Base-by-base conservation (phyloP, 2,888 invertebrate genomes). In the Epistrophe eligans region DNA sequence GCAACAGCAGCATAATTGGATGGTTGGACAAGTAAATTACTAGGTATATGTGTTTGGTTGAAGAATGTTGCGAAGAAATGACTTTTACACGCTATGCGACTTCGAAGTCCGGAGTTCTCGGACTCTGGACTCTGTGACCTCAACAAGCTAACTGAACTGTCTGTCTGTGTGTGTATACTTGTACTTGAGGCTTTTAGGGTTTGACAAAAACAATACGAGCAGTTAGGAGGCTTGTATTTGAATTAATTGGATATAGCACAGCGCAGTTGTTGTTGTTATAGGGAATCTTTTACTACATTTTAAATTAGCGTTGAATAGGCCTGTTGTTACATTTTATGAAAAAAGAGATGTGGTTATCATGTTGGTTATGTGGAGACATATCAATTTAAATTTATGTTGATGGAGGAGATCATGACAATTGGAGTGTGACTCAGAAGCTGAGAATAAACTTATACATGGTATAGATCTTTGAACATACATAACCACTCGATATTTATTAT, bases 321-420 rank as follows among this genome's bases (percentile, higher is more conserved):
- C 13, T 11, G 52, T 38, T 52, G 15, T 55, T 45, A 48, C 24
- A 24, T 24, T 24, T 24, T 15, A 13, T 19, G 17, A n/a, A 55
- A 24, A 38, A 50, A 58, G 45, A 45, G 50, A 50, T 48, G 9
- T 35, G 17, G 70, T 45, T 58, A 17, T 57, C n/a, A 32, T 57
- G 38, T 60, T 60, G 24, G 60, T 17, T 40, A 35, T 35, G 40
- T 40, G 72, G 66, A 67, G 73, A 72, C 76, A 71, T 80, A 84
- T 84, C 77, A 84, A 84, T 84, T 84, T 66, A 72, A 77, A 84
- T 84, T 80, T 80, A 80, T 80, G 76, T 52, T 80, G 72, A 72
- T 60, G 76, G 28, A 57, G 38, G 45, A 71, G 76, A 79, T 83
- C 79, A 80, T 72, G 74, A 43, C 76, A 80, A 80, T 71, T 83